These are phyloP conservation scores for Gavia stellata DNA, from an alignment of 2,113 vertebrate species.

Conservation along the genomic window DNA sequence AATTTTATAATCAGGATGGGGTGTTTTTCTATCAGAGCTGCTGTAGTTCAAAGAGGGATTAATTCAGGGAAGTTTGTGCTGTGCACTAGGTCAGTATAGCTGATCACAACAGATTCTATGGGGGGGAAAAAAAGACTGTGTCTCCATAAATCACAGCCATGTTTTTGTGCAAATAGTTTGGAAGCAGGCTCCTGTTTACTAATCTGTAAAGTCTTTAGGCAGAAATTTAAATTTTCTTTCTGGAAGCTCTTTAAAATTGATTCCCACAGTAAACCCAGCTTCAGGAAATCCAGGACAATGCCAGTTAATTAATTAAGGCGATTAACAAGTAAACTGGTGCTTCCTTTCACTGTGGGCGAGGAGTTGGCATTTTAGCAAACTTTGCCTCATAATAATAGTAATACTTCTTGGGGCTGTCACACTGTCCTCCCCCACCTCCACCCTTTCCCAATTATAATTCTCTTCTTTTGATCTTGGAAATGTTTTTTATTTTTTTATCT, in stretches of 20 bases:
- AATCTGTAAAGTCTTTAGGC: conserved; percentile 12
- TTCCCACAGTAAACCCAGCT: conserved; percentile 23
- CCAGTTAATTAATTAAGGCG: conserved; percentile 62
- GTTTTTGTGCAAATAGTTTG: conserved; percentile 27
- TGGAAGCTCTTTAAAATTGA: conserved; percentile 54
- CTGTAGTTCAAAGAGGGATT: background rate
- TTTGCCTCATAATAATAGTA: conserved; percentile 8
- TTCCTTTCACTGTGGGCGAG: conserved; percentile 22
- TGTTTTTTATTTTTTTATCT: background rate
- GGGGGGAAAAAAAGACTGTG: background rate
- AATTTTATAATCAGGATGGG: background rate
- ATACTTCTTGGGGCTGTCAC: conserved; percentile 18
- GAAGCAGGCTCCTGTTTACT: conserved; percentile 24
- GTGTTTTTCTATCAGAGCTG: background rate
- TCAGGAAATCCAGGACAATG: conserved; percentile 46
- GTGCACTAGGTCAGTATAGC: conserved; percentile 9
- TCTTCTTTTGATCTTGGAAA: conserved; percentile 25
- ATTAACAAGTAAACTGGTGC: conserved; percentile 39
- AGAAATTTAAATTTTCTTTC: conserved; percentile 30
- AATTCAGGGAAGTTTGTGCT: background rate
- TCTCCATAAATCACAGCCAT: background rate
- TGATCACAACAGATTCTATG: background rate
- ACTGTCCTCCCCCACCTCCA: background rate
- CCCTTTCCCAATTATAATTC: conserved; percentile 13
- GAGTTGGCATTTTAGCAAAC: conserved; percentile 43